Percentiles rank a stretch among this genome's conserved stretches.
phyloP scores from a whole-genome alignment of 2,888 invertebrate genomes.

The Lasioglossum calceatum region DNA sequence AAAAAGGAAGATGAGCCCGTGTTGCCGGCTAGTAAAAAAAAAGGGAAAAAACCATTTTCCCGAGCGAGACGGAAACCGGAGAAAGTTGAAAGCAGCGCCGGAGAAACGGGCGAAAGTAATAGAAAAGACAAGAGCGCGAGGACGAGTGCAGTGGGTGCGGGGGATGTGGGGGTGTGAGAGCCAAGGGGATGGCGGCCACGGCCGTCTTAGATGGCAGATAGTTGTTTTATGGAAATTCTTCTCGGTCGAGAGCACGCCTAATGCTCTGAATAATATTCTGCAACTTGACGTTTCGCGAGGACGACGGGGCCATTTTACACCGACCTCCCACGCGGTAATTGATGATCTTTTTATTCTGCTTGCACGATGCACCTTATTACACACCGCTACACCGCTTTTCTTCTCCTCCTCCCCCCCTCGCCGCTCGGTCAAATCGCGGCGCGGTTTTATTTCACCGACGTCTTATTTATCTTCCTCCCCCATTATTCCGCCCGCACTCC shows the following conservation, averaged over 20 bases:
- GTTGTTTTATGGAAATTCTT: conserved; percentile 82
- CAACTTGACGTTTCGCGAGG: conserved; percentile 67
- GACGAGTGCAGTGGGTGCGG: not conserved
- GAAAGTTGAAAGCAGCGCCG: conserved; percentile 41
- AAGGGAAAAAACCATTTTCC: not conserved
- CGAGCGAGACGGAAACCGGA: conserved; percentile 18
- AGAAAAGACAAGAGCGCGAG: conserved; percentile 33
- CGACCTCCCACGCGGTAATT: conserved; percentile 70
- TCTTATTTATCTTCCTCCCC: conserved; percentile 67
- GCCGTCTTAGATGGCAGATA: conserved; percentile 79
- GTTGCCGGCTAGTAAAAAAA: not conserved
- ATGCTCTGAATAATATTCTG: conserved; percentile 83
- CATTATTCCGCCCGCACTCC: conserved; percentile 52
- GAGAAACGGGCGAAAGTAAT: conserved; percentile 46
- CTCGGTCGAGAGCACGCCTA: conserved; percentile 78
- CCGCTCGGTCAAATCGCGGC: conserved; percentile 65
- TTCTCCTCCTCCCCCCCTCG: conserved; percentile 14
- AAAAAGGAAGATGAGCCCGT: conserved; percentile 6
- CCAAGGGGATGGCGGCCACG: conserved; percentile 31
- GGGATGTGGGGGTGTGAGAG: conserved; percentile 11
- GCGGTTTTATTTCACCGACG: conserved; percentile 65
- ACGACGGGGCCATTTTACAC: not conserved
- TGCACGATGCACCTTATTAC: conserved; percentile 77
- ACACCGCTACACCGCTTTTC: conserved; percentile 40
- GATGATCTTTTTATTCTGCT: conserved; percentile 81